phyloP scores from a whole-genome alignment of 2,797 vertebrate genomes.

The Sciurus vulgaris region DNA sequence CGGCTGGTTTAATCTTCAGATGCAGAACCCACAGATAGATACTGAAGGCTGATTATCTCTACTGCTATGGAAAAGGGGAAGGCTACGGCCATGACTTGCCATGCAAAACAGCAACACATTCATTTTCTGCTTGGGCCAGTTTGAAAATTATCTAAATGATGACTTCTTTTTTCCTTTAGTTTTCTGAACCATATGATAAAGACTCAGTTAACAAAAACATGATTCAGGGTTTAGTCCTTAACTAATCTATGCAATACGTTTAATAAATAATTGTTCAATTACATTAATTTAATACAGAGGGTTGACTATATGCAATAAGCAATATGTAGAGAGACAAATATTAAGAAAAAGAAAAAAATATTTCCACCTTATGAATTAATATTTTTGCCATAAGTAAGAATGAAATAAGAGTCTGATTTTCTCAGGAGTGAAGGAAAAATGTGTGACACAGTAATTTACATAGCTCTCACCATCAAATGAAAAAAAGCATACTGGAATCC shows the following conservation, averaged over 20 bases:
- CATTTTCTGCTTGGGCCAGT: not conserved
- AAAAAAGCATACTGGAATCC: slow-evolving; percentile 46
- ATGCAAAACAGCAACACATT: not conserved
- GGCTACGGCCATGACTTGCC: not conserved
- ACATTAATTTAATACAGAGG: not conserved
- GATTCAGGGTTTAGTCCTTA: not conserved
- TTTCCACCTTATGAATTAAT: slow-evolving; percentile 3
- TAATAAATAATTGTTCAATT: slow-evolving; percentile 3
- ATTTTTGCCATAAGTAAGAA: slow-evolving; percentile 13
- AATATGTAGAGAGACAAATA: not conserved
- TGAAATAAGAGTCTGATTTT: slow-evolving; percentile 53
- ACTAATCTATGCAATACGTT: not conserved
- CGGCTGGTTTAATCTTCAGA: not conserved
- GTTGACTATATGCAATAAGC: not conserved
- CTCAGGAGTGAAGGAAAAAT: slow-evolving; percentile 34
- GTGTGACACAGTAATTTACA: slow-evolving; percentile 57
- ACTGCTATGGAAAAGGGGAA: not conserved
- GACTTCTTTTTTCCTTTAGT: not conserved
- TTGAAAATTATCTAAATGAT: not conserved
- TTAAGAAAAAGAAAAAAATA: not conserved
- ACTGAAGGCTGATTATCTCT: not conserved
- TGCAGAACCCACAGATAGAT: not conserved
- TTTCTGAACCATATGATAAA: not conserved
- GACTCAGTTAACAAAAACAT: not conserved
- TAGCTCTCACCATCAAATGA: slow-evolving; percentile 62